Base-by-base conservation (phyloP, 2,888 invertebrate species). In the Polyommatus icarus region DNA sequence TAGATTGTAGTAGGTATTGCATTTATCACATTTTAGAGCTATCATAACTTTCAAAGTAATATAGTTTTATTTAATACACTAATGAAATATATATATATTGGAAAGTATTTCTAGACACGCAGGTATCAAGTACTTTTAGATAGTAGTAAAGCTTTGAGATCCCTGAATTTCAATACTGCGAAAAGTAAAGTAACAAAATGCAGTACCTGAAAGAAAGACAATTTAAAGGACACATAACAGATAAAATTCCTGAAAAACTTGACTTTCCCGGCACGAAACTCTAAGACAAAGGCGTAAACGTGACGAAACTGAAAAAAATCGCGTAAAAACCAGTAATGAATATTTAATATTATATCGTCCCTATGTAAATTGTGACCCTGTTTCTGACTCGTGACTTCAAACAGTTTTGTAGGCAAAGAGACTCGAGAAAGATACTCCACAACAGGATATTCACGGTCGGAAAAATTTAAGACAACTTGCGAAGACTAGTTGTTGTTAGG, bases 311-410 rank as follows among this genome's bases (percentile, higher is more conserved):
- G 83, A 84, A 83, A 81, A 80, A 80, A 83, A 82, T 10, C 84
- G 83, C 83, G 81, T 82, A n/a, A 79, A 86, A 86, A 89, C 86
- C 83, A 83, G 83, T 86, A 86, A 90, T 90, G 89, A 90, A 90
- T 90, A 87, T 88, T 89, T 84, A 89, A 88, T 85, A 83, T 81
- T 80, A 84, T 82, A 83, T 83, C 86, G 85, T 85, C 83, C 84
- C 87, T 85, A 90, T 90, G 90, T 86, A 86, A 90, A 90, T 89
- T 82, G 78, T 78, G 84, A 78, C 82, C 87, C 81, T 85, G 83
- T 88, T 89, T 46, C 32, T 71, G 72, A 29, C 59, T 67, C 50
- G 57, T 46, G 77, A 77, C 57, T 76, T 84, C 81, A 82, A 85
- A 82, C 81, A 81, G 72, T 73, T 73, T 73, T 20, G 24, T 73